A percentile compares a stretch with the other conserved stretches of the same genome.
Evolutionary conservation across 2,888 invertebrate genomes (phyloP).

Genomic region (Drosophila leonis): DNA sequence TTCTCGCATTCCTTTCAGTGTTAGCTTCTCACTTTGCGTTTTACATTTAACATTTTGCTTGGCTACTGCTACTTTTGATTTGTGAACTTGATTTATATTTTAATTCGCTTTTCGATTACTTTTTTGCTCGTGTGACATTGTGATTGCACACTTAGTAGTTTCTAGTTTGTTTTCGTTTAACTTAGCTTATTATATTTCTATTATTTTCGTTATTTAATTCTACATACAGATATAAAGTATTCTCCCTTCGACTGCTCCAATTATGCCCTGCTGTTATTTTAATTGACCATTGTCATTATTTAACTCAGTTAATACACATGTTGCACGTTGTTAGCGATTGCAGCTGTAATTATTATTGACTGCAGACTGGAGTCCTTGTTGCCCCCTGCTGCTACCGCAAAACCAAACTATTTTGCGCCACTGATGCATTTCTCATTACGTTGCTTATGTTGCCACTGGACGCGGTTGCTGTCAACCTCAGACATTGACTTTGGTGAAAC

Average conservation of each 20-base stretch:
- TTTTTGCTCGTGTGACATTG: not conserved
- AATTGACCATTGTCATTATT: conserved; percentile 9
- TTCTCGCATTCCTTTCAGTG: too few species aligned
- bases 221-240: not conserved
- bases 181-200: not conserved
- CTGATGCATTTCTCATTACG: conserved; percentile 69
- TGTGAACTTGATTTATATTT: not conserved
- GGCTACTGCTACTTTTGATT: not conserved
- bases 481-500: conserved; percentile 76
- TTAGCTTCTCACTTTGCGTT: not conserved
- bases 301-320: conserved; percentile 24
- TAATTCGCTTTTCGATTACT: not conserved
- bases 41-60: too few species aligned
- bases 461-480: conserved; percentile 61
- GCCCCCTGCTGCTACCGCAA: conserved; percentile 26
- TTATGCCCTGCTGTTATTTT: not conserved
- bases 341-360: conserved; percentile 40
- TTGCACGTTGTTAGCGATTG: conserved; percentile 14
- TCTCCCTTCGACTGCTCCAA: not conserved
- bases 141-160: not conserved
- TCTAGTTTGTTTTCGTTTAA: not conserved
- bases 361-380: conserved; percentile 16
- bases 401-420: conserved; percentile 50
- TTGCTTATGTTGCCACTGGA: conserved; percentile 45
- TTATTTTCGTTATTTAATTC: not conserved